These are phyloP conservation scores for Nyctibius bracteatus DNA, from an alignment of 2,113 vertebrate species.

Conservation along the genomic window DNA sequence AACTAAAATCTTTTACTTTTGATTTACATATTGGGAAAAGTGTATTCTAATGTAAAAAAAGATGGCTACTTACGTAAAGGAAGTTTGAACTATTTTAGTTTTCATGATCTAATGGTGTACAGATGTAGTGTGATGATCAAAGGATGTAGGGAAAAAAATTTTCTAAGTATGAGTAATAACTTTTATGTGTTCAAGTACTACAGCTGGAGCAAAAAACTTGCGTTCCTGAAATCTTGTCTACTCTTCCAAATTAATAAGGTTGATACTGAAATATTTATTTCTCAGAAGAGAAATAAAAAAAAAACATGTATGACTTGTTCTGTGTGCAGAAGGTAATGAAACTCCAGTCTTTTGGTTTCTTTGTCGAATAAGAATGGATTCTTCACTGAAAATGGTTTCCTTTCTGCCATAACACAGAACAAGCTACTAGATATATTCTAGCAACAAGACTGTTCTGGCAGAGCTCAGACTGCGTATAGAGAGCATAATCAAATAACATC, in stretches of 20 bases:
- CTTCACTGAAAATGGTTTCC: neutral
- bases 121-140: neutral
- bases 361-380: neutral
- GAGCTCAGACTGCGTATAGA: neutral
- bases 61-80: neutral
- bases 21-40: neutral
- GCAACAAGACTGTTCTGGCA: neutral
- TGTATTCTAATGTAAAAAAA: neutral
- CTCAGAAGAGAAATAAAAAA: neutral
- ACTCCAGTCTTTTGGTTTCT: neutral
- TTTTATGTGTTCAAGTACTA: neutral
- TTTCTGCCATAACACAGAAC: neutral
- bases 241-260: neutral
- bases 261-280: neutral
- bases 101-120: accelerated
- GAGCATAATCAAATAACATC: neutral
- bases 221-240: neutral
- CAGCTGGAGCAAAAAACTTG: neutral
- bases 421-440: neutral
- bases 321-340: neutral
- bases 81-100: neutral
- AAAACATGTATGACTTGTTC: too few species aligned
- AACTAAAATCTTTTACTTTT: neutral
- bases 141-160: neutral
- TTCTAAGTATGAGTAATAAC: neutral